Percentiles rank a stretch among this genome's conserved stretches.
phyloP scores from a whole-genome alignment of 2,888 invertebrate genomes.

The Drosophila bunnanda region DNA sequence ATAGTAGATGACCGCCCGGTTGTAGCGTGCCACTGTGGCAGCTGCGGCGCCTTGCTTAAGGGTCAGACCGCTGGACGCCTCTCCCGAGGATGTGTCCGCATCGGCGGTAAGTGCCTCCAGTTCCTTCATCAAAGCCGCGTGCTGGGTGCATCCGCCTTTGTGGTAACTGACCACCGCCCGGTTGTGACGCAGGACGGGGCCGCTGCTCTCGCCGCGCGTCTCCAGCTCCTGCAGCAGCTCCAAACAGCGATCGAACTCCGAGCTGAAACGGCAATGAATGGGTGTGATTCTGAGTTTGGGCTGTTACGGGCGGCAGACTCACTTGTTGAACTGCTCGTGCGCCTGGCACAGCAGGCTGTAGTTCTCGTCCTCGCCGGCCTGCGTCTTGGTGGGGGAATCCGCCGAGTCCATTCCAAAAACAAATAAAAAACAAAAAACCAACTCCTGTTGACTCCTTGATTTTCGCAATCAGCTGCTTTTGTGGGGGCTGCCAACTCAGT shows the following conservation, averaged over 20 bases:
- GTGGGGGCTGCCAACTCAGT: too few species aligned
- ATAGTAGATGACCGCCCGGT: slow-evolving; percentile 83
- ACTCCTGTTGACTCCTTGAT: slow-evolving; percentile 3
- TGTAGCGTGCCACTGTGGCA: slow-evolving; percentile 77
- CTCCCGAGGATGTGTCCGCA: slow-evolving; percentile 41
- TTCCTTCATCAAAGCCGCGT: slow-evolving; percentile 89
- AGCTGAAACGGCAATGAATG: slow-evolving; percentile 52
- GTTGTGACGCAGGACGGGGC: slow-evolving; percentile 87
- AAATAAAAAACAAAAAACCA: slow-evolving; percentile 55
- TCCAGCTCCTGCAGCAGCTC: slow-evolving; percentile 79
- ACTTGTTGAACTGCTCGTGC: slow-evolving; percentile 83
- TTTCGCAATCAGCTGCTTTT: too few species aligned
- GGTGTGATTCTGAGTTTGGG: too few species aligned
- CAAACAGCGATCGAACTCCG: slow-evolving; percentile 79
- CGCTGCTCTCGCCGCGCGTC: slow-evolving; percentile 71
- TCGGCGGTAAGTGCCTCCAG: slow-evolving; percentile 85
- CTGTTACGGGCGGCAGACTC: slow-evolving; percentile 14
- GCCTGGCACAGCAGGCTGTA: slow-evolving; percentile 82
- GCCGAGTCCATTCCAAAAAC: slow-evolving; percentile 78
- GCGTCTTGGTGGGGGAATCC: slow-evolving; percentile 76
- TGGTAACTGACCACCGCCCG: slow-evolving; percentile 93
- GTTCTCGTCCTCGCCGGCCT: slow-evolving; percentile 76
- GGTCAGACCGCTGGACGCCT: slow-evolving; percentile 37
- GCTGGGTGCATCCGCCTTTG: slow-evolving; percentile 89
- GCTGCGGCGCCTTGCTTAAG: slow-evolving; percentile 61